These are phyloP conservation scores for Lasioglossum albipes DNA, from an alignment of 1,140 invertebrate genomes.

Conservation along the genomic window DNA sequence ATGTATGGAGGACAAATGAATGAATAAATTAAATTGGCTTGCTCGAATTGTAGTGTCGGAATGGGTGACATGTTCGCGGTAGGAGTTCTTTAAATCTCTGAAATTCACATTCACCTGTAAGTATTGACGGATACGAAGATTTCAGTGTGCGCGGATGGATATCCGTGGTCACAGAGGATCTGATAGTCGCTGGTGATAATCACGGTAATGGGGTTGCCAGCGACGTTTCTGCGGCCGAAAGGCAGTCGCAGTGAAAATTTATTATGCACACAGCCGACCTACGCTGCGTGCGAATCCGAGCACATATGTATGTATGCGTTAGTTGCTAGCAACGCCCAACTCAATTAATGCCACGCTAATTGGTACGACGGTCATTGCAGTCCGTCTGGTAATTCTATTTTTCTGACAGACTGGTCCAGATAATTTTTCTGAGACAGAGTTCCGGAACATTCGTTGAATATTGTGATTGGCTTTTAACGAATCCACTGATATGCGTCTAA, in stretches of 20 bases:
- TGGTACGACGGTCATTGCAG: slow-evolving; percentile 51
- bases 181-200: slow-evolving; percentile 49
- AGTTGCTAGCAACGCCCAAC: slow-evolving; percentile 49
- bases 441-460: too few relatives aligned
- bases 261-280: slow-evolving; percentile 55
- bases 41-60: too few relatives aligned
- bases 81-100: neutral
- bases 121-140: slow-evolving; percentile 10
- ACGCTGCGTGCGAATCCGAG: slow-evolving; percentile 30
- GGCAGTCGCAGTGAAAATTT: slow-evolving; percentile 60
- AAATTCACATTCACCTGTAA: neutral
- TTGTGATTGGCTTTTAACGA: too few relatives aligned
- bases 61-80: too few relatives aligned
- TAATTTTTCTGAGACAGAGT: slow-evolving; percentile 35
- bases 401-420: slow-evolving; percentile 8
- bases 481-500: too few relatives aligned
- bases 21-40: too few relatives aligned
- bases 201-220: slow-evolving; percentile 59
- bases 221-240: slow-evolving; percentile 51
- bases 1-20: too few relatives aligned
- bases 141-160: neutral
- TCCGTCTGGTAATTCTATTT: slow-evolving; percentile 59
- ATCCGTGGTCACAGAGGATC: neutral
- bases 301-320: slow-evolving; percentile 36
- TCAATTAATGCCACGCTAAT: slow-evolving; percentile 67